Evolutionary conservation across 1,140 invertebrate species (phyloP).

Genomic region (Zaprionus africanus): DNA sequence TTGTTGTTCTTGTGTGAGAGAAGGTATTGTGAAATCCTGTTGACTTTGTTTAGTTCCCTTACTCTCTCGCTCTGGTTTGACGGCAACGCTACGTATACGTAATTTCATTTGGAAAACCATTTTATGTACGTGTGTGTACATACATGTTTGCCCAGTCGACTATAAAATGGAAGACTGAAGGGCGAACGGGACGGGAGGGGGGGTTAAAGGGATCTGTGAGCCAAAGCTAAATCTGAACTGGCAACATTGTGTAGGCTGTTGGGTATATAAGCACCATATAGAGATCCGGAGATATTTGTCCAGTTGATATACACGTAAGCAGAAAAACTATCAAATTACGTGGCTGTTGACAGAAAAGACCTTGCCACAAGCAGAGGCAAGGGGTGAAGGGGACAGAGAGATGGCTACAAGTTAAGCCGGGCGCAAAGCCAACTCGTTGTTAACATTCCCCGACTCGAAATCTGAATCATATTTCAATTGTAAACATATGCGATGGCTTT

Average conservation of each 20-base stretch:
- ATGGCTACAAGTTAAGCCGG: constrained; percentile 32
- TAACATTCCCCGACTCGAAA: constrained; percentile 15
- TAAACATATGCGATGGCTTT: constrained; percentile 45
- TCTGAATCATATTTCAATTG: constrained; percentile 66
- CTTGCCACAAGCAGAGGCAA: not conserved
- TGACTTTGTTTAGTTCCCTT: constrained; percentile 25
- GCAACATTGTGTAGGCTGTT: constrained; percentile 38
- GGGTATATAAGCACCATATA: not conserved
- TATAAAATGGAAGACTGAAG: not conserved
- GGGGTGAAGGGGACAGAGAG: not conserved
- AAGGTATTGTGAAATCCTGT: constrained; percentile 39
- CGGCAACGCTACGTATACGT: constrained; percentile 65
- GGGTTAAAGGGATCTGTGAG: not conserved
- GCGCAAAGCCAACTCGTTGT: constrained; percentile 24
- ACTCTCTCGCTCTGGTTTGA: constrained; percentile 17
- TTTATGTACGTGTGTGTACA: constrained; percentile 43
- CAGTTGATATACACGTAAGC: constrained; percentile 62
- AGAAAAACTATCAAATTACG: constrained; percentile 79
- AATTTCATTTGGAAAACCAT: constrained; percentile 64
- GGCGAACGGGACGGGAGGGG: not conserved
- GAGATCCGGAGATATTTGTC: constrained; percentile 58
- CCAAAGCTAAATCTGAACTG: constrained; percentile 51
- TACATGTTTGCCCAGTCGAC: constrained; percentile 44
- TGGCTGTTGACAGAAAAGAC: constrained; percentile 62
- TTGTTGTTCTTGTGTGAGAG: constrained; percentile 23